phyloP scores from a whole-genome alignment of 2,888 invertebrate genomes.

The Acleris laterana region DNA sequence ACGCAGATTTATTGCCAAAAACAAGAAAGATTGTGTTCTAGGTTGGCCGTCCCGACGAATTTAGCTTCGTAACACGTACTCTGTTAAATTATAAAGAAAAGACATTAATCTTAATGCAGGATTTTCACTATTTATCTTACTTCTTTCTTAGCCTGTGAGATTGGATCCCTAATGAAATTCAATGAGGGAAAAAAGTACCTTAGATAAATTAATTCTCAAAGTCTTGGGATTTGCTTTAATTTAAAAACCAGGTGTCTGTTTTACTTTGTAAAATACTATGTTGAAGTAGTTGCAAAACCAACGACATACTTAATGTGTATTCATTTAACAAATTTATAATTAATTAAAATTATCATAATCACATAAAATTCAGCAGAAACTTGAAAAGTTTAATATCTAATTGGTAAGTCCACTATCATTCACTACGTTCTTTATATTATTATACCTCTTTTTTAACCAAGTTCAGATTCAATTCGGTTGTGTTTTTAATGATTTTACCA shows the following conservation, averaged over 20 bases:
- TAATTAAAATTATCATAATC: not conserved
- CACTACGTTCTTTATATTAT: too few relatives aligned
- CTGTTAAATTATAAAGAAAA: conserved; percentile 38
- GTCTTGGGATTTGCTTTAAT: conserved; percentile 20
- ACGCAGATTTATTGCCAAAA: conserved; percentile 24
- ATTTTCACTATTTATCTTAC: conserved; percentile 39
- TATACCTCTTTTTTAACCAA: too few relatives aligned
- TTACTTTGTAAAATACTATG: not conserved
- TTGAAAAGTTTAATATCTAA: too few relatives aligned
- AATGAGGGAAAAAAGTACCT: conserved; percentile 35
- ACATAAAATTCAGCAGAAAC: too few relatives aligned
- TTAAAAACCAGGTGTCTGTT: conserved; percentile 2
- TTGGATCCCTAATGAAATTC: conserved; percentile 37
- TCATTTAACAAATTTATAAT: not conserved
- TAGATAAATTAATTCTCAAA: conserved; percentile 25
- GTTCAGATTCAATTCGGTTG: too few relatives aligned
- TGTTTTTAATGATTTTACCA: too few relatives aligned
- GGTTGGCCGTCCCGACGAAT: conserved; percentile 24
- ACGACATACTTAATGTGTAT: not conserved
- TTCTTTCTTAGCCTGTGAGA: conserved; percentile 36
- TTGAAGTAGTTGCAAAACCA: not conserved
- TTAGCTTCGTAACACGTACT: conserved; percentile 35
- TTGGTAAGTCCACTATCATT: too few relatives aligned
- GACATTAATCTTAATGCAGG: conserved; percentile 37
- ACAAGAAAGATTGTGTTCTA: conserved; percentile 29